A percentile compares a stretch with the other conserved stretches of the same genome.
These are phyloP conservation scores for Callopanchax toddi DNA, from an alignment of 2,113 vertebrate genomes.

Conservation along the genomic window DNA sequence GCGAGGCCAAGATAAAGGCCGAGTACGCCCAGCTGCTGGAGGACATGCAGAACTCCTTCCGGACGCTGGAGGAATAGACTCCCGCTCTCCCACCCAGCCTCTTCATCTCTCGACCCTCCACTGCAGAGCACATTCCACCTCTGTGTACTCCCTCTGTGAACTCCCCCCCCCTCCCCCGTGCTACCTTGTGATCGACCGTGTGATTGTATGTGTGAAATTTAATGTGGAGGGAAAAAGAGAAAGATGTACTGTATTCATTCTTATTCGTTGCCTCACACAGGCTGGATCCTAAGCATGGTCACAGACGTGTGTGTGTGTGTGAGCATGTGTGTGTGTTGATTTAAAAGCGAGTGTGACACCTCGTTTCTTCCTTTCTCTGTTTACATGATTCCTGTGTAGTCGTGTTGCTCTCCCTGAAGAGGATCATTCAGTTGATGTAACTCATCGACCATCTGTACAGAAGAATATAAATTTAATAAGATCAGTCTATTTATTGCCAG, in stretches of 20 bases:
- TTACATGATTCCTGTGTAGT: conserved; percentile 65
- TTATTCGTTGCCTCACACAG: conserved; percentile 54
- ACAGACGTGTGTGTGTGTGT: conserved; percentile 25
- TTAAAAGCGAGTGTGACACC: conserved; percentile 48
- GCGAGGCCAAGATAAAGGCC: conserved; percentile 92
- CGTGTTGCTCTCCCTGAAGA: conserved; percentile 53
- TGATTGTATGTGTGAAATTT: conserved; percentile 27
- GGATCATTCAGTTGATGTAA: conserved; percentile 69
- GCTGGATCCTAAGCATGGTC: conserved; percentile 64
- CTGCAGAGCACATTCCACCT: conserved; percentile 77
- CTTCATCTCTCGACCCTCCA: conserved; percentile 54
- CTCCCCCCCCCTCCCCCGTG: conserved; percentile 19
- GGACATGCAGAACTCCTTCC: conserved; percentile 98
- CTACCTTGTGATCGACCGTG: conserved; percentile 46
- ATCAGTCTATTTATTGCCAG: conserved; percentile 81
- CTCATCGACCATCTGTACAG: conserved; percentile 79
- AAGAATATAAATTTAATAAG: conserved; percentile 76
- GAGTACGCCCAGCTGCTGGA: conserved; percentile 94
- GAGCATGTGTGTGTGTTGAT: conserved; percentile 15
- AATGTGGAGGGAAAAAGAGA: conserved; percentile 68
- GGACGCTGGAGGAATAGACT: conserved; percentile 91
- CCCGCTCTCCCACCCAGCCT: not conserved
- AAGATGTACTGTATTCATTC: conserved; percentile 75
- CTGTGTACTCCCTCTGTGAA: conserved; percentile 19
- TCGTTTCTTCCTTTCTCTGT: conserved; percentile 55